Evolutionary conservation across 2,888 invertebrate genomes (phyloP).

Genomic region (Leptinotarsa rubiginosa): DNA sequence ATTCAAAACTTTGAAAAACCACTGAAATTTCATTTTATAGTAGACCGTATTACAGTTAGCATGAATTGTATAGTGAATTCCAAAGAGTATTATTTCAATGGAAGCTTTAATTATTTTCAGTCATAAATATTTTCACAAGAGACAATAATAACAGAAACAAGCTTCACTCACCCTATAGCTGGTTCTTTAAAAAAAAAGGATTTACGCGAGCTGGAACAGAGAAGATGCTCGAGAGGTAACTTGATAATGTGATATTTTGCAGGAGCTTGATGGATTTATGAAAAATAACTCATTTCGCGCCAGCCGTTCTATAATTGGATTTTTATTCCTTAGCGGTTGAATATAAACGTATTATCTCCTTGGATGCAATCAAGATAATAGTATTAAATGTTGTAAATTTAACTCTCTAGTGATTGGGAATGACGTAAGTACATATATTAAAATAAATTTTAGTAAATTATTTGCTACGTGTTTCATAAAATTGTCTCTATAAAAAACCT

Average conservation of each 20-base stretch:
- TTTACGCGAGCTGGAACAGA: neutral
- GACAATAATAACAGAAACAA: slow-evolving; percentile 26
- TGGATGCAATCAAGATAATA: neutral
- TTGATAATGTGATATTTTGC: slow-evolving; percentile 14
- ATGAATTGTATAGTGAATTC: no score
- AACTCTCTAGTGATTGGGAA: no score
- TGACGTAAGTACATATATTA: no score
- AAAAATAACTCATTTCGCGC: slow-evolving; percentile 1
- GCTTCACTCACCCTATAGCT: neutral
- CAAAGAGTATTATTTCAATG: no score
- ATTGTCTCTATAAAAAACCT: no score
- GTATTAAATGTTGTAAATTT: neutral
- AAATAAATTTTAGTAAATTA: no score
- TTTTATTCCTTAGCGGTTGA: neutral
- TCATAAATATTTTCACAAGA: no score
- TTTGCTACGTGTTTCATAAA: no score
- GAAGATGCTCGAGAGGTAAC: neutral
- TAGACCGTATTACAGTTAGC: no score
- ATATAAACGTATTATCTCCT: neutral
- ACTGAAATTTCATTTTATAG: no score
- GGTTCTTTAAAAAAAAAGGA: neutral
- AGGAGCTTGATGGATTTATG: neutral
- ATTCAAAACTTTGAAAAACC: no score
- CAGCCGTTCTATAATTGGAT: neutral
- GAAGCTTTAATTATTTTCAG: no score